Conservation (phyloP, 2,888 invertebrate genomes). For the Drosophila infuscata region DNA sequence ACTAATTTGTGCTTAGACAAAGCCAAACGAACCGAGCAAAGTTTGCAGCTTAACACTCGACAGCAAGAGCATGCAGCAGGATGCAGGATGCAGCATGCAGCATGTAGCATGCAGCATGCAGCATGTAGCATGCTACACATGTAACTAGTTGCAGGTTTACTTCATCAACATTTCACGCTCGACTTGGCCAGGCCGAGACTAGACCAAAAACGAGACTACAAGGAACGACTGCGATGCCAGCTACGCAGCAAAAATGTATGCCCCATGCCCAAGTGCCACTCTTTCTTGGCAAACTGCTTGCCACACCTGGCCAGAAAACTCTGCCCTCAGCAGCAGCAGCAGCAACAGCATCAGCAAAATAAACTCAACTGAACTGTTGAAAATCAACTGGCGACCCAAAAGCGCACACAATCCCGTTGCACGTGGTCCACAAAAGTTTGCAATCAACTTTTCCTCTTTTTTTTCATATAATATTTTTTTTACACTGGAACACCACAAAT, state of each 20-base stretch:
- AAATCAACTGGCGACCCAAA: constrained; percentile 72
- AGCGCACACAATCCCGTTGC: constrained; percentile 24
- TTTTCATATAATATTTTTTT: constrained; percentile 5
- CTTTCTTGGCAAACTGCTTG: constrained; percentile 25
- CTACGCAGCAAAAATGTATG: constrained; percentile 74
- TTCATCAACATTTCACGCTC: constrained; percentile 79
- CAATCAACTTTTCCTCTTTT: constrained; percentile 57
- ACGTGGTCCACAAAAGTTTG: constrained; percentile 68
- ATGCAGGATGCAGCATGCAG: constrained; percentile 5
- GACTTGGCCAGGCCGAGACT: constrained; percentile 61
- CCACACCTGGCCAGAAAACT: constrained; percentile 62
- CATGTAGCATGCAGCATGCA: constrained; percentile 28
- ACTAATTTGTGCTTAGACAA: constrained; percentile 73
- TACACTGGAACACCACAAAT: constrained; percentile 56
- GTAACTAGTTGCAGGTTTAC: constrained; percentile 61
- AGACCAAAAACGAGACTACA: constrained; percentile 21
- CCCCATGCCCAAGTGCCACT: constrained; percentile 18
- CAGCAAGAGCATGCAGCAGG: constrained; percentile 26
- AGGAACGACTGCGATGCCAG: constrained; percentile 47
- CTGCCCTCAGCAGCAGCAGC: constrained; percentile 14
- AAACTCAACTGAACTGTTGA: constrained; percentile 76
- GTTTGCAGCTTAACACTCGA: constrained; percentile 66
- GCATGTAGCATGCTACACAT: constrained; percentile 51
- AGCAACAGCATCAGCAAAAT: constrained; percentile 50
- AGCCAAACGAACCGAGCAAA: constrained; percentile 46